Percentiles rank a stretch among this genome's conserved stretches.
Conservation (phyloP, 2,888 invertebrate genomes). For the Troides aeacus region DNA sequence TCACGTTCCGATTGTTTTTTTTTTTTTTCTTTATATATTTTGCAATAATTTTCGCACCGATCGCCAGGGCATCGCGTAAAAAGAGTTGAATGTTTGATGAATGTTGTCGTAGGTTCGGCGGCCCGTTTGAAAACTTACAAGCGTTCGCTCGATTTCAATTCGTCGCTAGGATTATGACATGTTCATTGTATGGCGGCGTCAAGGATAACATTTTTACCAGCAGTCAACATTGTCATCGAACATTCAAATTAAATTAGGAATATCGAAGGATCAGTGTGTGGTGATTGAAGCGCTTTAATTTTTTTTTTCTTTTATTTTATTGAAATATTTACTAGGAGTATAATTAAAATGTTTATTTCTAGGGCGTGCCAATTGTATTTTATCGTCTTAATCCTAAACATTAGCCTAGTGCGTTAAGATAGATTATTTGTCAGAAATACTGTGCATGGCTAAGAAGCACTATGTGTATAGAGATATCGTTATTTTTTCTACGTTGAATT, state of each 20-base stretch:
- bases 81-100: conserved; percentile 82
- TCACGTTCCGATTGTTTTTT: conserved; percentile 37
- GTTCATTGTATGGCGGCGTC: conserved; percentile 21
- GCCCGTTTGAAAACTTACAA: conserved; percentile 37
- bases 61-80: conserved; percentile 65
- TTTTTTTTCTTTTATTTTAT: conserved; percentile 28
- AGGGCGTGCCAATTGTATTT: conserved; percentile 48
- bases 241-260: conserved; percentile 60
- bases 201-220: conserved; percentile 39
- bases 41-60: conserved; percentile 54
- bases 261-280: conserved; percentile 22
- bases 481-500: conserved; percentile 20
- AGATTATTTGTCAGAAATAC: conserved; percentile 41
- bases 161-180: conserved; percentile 5
- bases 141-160: conserved; percentile 27
- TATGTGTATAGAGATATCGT: conserved; percentile 17
- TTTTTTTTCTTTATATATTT: conserved; percentile 9
- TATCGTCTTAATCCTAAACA: conserved; percentile 33
- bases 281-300: conserved; percentile 18
- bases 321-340: conserved; percentile 32
- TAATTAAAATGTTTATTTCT: conserved; percentile 41
- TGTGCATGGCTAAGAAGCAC: conserved; percentile 44
- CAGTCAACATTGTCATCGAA: conserved; percentile 76
- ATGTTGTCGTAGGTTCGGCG: conserved; percentile 63
- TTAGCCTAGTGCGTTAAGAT: conserved; percentile 46